Evolutionary conservation across 2,888 invertebrate species (phyloP), one percentile per base, ranked within the genome.

Genomic region (Drosophila siamana): DNA sequence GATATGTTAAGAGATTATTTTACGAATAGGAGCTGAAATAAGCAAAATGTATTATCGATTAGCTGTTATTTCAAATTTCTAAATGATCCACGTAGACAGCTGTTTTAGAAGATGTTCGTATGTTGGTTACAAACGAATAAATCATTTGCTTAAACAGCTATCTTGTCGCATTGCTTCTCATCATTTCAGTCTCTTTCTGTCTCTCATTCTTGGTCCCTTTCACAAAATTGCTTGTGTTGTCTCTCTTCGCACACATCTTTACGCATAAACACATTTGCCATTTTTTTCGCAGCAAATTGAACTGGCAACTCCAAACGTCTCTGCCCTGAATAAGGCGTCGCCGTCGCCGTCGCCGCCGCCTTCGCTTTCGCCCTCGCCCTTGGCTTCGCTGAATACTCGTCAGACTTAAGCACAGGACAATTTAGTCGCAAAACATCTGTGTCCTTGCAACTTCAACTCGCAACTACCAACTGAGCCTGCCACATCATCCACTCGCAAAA

Each of bases 231-330:
- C 15, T 24, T 16, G 36, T 43, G 11, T 1, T 46, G 6, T 28
- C 11, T 11, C 33, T 28, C 38, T 43, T 19, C 51, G 64, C 79
- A 82, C 69, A 82, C 78, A 79, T 88, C 78, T 87, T 87, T 80
- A 68, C 83, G 81, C 85, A 86, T 88, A 88, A 83, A 88, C 87
- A 87, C 87, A 67, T 87, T 72, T 67, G 68, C 66, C 61, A 76
- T 75, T 70, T 69, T 70, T 77, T 78, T 81, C 63, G 78, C 82
- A 86, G 78, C 72, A 86, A 79, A 89, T 89, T 88, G 82, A 87
- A 83, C 72, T 52, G 68, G 33, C 43, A 57, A 56, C 43, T 44
- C 30, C 46, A 16, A 36, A 33, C 4, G 33, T n/a, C 5, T 2
- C 33, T n/a, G n/a, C 33, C 33, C 33, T 30, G 4, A 30, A 30